Evolutionary conservation across 2,888 invertebrate species (phyloP), one percentile per base, ranked within the genome.

Genomic region (Terebella lapidaria): DNA sequence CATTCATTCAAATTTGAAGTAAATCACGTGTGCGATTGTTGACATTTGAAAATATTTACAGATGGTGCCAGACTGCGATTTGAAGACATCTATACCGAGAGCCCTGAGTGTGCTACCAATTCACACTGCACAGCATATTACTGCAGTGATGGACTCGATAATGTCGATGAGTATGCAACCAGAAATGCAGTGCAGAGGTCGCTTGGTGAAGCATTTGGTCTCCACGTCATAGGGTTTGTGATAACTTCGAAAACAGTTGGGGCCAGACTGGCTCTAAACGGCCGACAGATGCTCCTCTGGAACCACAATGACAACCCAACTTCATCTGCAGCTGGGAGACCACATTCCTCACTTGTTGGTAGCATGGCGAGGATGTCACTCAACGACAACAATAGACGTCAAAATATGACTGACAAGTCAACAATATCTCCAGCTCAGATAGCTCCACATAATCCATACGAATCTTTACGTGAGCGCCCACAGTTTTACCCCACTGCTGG

Each of bases 171-270:
- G n/a, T n/a, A n/a, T n/a, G n/a, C n/a, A n/a, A n/a, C n/a, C n/a
- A n/a, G n/a, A n/a, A n/a, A 28, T 4, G 49, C 27, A 15, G 63
- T 65, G 15, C 3, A 42, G 28, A 29, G 29, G 3, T 51, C 63
- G 15, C 25, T 59, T 15, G 61, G 61, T 10, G 53, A 28, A 20
- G 24, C 18, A 18, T 59, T 30, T 53, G n/a, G 22, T 3, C 27
- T 65, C 24, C 3, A 54, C 15, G 55, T 65, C 15, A 42, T 61
- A 15, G 65, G 61, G n/a, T 46, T 65, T 25, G 54, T 62, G 20
- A 45, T 65, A 24, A 59, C 65, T 1, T 59, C 59, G 18, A 53
- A 55, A 18, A 63, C 59, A 3, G 54, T 47, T 4, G 61, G 61
- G 18, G 61, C 58, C 2, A 22, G 59, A 25, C 25, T 65, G 3